Evolutionary conservation across 2,113 vertebrate genomes (phyloP).

Genomic region (Anoura caudifer): DNA sequence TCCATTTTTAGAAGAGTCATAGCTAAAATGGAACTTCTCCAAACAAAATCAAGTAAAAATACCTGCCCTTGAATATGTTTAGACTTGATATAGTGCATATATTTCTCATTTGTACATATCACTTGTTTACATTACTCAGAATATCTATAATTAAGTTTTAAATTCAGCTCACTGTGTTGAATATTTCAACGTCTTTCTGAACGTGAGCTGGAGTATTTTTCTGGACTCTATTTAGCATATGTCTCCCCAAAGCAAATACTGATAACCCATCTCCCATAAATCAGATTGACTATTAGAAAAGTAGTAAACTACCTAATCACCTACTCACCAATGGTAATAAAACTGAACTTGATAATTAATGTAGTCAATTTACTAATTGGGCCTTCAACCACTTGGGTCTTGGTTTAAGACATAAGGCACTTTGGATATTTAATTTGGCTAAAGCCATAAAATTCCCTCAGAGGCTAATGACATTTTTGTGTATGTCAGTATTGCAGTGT

Average conservation of each 20-base stretch:
- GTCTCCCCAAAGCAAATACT: constrained; percentile 61
- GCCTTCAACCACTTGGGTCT: constrained; percentile 42
- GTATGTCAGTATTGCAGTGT: neutral
- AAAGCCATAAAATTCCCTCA: constrained; percentile 18
- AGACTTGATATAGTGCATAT: neutral
- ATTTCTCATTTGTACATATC: neutral
- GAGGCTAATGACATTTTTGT: neutral
- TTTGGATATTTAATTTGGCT: constrained; percentile 19
- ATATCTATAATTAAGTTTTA: constrained; percentile 31
- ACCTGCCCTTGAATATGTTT: neutral
- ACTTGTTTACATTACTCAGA: constrained; percentile 29
- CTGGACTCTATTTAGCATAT: constrained; percentile 28
- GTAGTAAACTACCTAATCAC: constrained; percentile 69
- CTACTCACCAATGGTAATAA: constrained; percentile 60
- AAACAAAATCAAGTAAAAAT: constrained; percentile 5
- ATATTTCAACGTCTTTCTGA: constrained; percentile 15
- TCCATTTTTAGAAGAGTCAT: constrained; percentile 20
- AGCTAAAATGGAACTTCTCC: neutral
- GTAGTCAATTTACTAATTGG: constrained; percentile 68
- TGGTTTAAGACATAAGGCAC: constrained; percentile 53
- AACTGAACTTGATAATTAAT: constrained; percentile 72
- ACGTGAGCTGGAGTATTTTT: constrained; percentile 5
- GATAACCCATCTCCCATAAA: constrained; percentile 56
- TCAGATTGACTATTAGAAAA: constrained; percentile 69
- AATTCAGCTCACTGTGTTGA: neutral